Base-by-base conservation (phyloP, 2,113 vertebrate genomes). In the Cynocephalus volans region DNA sequence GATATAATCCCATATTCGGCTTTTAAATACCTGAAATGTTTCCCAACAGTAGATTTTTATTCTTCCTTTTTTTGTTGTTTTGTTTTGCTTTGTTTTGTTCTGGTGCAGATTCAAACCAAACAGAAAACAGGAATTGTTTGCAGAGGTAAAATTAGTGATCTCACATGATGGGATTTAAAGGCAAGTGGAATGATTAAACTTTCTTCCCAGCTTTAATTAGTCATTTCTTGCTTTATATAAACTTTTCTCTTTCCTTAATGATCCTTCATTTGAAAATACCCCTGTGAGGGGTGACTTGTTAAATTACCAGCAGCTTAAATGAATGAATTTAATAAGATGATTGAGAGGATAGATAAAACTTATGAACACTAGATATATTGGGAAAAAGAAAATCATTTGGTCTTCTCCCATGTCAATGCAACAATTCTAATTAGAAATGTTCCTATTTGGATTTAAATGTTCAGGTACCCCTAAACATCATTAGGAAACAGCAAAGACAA, bases 181-280 rank as follows among this genome's bases (percentile, higher is more conserved):
- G 7, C 14, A 8, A 9, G 41, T 45, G 9, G 54, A 89, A 85
- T 95, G 33, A 56, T 45, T 19, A 67, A 81, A 75, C 21, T 54
- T 62, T 7, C n/a, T 72, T 84, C 15, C 26, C 33, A 60, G 31
- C n/a, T 82, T 10, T 62, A 64, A 85, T 26, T 77, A 87, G 75
- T 85, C 60, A 73, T 85, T 62, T 33, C 3, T 65, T 31, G 14
- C 56, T 96, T 93, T 80, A 73, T 36, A 91, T n/a, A 70, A 60
- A 93, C 12, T 26, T 83, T 48, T 75, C 36, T 85, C 54, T 95
- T 92, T 60, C 70, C 48, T 80, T 33, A 84, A 48, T 92, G 17
- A 96, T 70, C 36, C 52, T 84, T 89, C 45, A 60, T 62, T 88
- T 56, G n/a, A 88, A 91, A 97, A 75, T 67, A 87, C 1, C 8